Percentiles rank a stretch among this genome's conserved stretches.
Conservation (phyloP, 2,888 invertebrate genomes). For the Ichneumon xanthorius region DNA sequence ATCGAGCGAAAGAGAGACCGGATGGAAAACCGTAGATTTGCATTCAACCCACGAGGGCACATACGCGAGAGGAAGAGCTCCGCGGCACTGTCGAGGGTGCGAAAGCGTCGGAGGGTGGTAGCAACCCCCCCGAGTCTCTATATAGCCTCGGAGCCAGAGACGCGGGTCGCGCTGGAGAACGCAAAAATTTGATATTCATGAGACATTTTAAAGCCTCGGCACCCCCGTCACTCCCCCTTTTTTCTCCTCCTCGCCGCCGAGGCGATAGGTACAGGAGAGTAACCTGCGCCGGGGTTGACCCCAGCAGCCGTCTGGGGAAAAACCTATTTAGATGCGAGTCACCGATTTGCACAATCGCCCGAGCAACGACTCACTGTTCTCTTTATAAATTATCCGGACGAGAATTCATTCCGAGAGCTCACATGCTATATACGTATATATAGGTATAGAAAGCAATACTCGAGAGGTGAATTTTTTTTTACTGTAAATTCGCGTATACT, state of each 20-base stretch:
- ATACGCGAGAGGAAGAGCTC: constrained; percentile 47
- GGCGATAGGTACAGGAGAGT: constrained; percentile 68
- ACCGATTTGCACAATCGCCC: constrained; percentile 70
- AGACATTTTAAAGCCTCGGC: constrained; percentile 79
- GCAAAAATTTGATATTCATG: constrained; percentile 79
- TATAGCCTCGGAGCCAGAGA: constrained; percentile 22
- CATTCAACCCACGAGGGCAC: constrained; percentile 47
- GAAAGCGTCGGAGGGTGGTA: constrained; percentile 57
- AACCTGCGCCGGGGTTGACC: constrained; percentile 44
- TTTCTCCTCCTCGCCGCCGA: constrained; percentile 35
- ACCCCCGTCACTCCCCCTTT: constrained; percentile 41
- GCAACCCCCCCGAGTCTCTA: constrained; percentile 43
- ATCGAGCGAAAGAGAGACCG: constrained; percentile 2
- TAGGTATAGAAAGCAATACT: background rate
- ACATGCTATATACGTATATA: background rate
- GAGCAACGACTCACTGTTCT: constrained; percentile 29
- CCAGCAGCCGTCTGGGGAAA: constrained; percentile 70
- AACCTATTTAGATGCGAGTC: constrained; percentile 78
- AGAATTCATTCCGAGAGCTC: constrained; percentile 66
- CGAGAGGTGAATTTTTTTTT: background rate
- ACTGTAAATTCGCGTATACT: background rate
- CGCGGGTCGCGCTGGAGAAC: constrained; percentile 61
- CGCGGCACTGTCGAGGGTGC: constrained; percentile 56
- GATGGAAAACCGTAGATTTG: constrained; percentile 40
- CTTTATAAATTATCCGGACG: constrained; percentile 58